Evolutionary conservation across 2,113 vertebrate genomes (phyloP).

Genomic region (Microcebus murinus): DNA sequence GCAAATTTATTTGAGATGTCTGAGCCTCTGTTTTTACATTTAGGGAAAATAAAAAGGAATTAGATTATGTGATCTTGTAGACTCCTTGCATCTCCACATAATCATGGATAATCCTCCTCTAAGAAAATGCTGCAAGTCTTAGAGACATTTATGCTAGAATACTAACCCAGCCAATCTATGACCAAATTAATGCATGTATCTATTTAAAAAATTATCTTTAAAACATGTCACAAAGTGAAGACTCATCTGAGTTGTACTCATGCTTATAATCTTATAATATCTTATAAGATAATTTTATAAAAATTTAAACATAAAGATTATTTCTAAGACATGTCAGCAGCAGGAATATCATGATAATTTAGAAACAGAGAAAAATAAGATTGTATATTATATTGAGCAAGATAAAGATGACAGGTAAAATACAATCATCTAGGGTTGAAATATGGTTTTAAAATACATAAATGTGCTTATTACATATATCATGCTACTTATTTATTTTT

Average conservation of each 20-base stretch:
- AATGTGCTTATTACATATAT: neutral
- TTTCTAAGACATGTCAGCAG: conserved; percentile 2
- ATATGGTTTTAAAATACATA: conserved; percentile 18
- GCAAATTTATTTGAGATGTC: neutral
- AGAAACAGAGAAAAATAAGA: neutral
- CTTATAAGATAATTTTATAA: neutral
- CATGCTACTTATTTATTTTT: neutral
- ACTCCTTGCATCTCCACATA: neutral
- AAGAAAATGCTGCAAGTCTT: neutral
- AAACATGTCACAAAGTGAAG: conserved; percentile 7
- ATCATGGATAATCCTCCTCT: neutral
- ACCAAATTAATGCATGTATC: conserved; percentile 10
- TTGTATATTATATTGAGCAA: neutral
- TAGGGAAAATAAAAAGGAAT: conserved; percentile 2
- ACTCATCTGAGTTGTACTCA: neutral
- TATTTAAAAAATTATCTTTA: conserved; percentile 16
- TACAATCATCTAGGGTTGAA: neutral
- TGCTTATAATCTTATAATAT: neutral
- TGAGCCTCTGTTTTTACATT: neutral
- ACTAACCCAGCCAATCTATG: neutral
- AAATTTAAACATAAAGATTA: conserved; percentile 13
- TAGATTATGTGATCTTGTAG: neutral
- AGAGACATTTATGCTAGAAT: neutral
- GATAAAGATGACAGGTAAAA: neutral
- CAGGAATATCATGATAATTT: neutral